These are phyloP conservation scores for Monomorium pharaonis DNA, from an alignment of 1,140 invertebrate species.

Conservation along the genomic window DNA sequence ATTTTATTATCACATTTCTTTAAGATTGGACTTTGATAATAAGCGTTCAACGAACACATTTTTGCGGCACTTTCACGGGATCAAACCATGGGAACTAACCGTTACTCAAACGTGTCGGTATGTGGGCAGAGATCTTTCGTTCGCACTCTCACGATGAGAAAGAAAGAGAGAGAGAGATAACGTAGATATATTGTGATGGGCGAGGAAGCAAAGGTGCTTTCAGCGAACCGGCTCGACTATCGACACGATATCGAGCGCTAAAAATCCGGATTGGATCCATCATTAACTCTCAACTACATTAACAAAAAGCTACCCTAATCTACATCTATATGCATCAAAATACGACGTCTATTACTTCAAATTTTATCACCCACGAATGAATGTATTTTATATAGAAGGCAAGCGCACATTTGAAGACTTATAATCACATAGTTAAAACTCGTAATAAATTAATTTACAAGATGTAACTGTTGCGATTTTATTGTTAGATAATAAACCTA, in stretches of 20 bases:
- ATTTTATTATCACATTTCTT: neutral
- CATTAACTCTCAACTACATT: neutral
- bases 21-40: neutral
- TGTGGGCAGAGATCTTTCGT: constrained; percentile 9
- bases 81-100: neutral
- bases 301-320: no score
- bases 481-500: neutral
- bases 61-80: neutral
- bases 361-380: no score
- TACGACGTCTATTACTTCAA: no score
- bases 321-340: no score
- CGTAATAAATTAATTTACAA: neutral
- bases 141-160: neutral
- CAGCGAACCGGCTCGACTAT: neutral
- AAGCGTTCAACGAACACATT: no score
- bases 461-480: neutral
- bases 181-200: constrained; percentile 22
- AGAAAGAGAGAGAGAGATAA: constrained; percentile 4
- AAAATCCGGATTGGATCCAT: neutral
- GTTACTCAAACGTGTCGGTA: neutral
- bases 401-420: neutral
- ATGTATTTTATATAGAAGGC: no score
- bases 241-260: neutral
- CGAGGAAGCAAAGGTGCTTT: neutral
- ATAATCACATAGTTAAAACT: neutral